Conservation (phyloP, 2,113 vertebrate species). For the Phalacrocorax carbo region DNA sequence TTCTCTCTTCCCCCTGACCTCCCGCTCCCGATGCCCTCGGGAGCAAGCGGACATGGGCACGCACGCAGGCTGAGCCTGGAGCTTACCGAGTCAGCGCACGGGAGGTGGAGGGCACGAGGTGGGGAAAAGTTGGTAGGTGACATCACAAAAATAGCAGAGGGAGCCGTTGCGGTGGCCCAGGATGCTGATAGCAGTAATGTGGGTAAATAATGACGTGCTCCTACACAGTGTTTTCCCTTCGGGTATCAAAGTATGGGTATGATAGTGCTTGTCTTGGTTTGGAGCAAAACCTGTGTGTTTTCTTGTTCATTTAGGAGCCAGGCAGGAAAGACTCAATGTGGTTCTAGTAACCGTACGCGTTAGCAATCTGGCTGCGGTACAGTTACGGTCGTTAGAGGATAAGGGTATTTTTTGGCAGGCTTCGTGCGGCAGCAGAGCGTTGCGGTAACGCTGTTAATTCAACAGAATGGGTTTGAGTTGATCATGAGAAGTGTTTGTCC, state of each 20-base stretch:
- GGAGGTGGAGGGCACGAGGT: neutral
- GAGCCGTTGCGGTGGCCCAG: neutral
- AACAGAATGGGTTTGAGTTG: neutral
- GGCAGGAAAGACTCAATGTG: neutral
- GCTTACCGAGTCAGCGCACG: fast-evolving
- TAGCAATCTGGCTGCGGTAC: neutral
- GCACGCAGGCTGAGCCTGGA: neutral
- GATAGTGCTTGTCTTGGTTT: too few relatives aligned
- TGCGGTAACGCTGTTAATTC: neutral
- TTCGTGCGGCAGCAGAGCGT: fast-evolving
- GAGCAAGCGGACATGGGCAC: neutral
- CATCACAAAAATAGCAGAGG: neutral
- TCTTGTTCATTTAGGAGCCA: neutral
- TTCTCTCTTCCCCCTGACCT: neutral
- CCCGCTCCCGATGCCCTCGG: neutral
- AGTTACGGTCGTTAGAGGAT: fast-evolving
- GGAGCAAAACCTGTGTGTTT: neutral
- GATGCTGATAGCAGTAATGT: neutral
- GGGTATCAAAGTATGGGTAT: neutral
- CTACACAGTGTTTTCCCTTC: neutral
- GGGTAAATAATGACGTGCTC: neutral
- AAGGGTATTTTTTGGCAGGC: neutral
- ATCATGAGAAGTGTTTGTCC: neutral
- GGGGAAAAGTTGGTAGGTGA: neutral
- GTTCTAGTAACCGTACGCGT: neutral